Evolutionary conservation across 64 coral and sea anemone genomes (phyloP), one percentile per base, ranked within the genome.

Genomic region (Montipora efflorescens): DNA sequence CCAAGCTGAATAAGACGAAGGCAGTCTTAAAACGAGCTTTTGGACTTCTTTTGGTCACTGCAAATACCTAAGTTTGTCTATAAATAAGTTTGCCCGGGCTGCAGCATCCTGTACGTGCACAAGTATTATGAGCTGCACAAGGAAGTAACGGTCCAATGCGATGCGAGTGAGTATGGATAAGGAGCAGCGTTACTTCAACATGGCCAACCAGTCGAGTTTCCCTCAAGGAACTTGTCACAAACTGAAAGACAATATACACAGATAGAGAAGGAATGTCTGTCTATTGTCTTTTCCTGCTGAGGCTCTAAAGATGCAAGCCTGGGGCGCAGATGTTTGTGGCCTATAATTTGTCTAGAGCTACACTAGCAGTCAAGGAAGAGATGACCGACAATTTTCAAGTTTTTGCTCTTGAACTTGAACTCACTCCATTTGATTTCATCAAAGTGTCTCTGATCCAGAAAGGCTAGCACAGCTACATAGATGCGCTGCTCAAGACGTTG

Each of bases 371-470:
- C 19, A 36, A 50, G 5, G 68, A 49, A 3, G 47, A 67, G 78
- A 71, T 79, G 36, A 18, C 9, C 74, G 67, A 86, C 73, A 48
- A 87, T 25, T 93, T 93, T 68, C 76, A 93, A 93, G 75, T 87
- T 73, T 93, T 93, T 87, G 82, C 91, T 10, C 28, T 93, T 5
- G 91, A 93, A 67, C 22, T 93, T 6, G 91, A 93, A 5, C 76
- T 92, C 68, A 92, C 83, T 22, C 81, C 90, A 3, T 50, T 92
- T 15, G 90, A 92, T 48, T 57, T 19, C 25, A 92, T 77, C 50
- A 92, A 92, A 86, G 81, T 77, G 19, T 57, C 77, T 36, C 36
- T 2, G 36, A 55, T 61, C 81, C 90, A 76, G 90, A 92, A 21
- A 85, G 90, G 83, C 81, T 77, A 5, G 20, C 76, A 22, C 69